A percentile compares a stretch with the other conserved stretches of the same genome.
Evolutionary conservation across 2,113 vertebrate genomes (phyloP).

Genomic region (Grammomys surdaster): DNA sequence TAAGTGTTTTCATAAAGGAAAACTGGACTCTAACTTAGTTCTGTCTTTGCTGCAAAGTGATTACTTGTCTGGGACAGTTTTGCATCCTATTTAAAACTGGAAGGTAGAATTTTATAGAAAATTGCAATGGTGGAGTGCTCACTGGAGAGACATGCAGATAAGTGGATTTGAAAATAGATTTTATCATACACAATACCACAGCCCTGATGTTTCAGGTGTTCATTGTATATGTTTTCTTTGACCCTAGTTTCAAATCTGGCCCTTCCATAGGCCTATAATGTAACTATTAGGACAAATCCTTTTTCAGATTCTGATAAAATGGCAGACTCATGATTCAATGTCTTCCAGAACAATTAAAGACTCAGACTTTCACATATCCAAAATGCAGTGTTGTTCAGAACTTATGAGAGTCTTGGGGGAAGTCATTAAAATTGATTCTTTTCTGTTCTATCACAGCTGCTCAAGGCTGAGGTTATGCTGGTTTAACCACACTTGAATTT

Average conservation of each 20-base stretch:
- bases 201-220: neutral
- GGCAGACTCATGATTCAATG: neutral
- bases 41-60: neutral
- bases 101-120: neutral
- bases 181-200: neutral
- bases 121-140: neutral
- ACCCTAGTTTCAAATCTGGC: neutral
- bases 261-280: neutral
- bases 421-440: no score
- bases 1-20: neutral
- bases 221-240: neutral
- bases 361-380: neutral
- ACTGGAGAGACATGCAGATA: neutral
- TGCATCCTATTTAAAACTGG: neutral
- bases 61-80: neutral
- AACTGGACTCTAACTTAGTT: neutral
- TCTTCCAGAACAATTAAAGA: accelerated
- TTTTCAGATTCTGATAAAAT: neutral
- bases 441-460: neutral
- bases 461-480: neutral
- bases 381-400: neutral
- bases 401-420: no score
- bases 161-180: neutral
- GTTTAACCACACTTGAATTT: neutral
- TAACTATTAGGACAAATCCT: neutral